Evolutionary conservation across 1,140 invertebrate species (phyloP).

Genomic region (Teleopsis dalmanni): DNA sequence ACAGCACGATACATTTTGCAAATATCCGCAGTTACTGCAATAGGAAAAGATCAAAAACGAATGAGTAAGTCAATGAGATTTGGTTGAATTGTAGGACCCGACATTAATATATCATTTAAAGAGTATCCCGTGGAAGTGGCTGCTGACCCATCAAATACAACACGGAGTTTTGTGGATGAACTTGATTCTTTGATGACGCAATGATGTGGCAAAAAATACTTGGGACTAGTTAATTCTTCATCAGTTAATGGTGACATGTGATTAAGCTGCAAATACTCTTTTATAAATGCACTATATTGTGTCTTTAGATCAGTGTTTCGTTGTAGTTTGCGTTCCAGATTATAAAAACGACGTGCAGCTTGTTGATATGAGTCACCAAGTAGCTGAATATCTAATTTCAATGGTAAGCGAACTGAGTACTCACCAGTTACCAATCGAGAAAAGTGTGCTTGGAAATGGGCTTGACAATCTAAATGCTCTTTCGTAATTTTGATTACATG

Average conservation of each 20-base stretch:
- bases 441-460: conserved; percentile 1
- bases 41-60: conserved; percentile 34
- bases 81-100: conserved; percentile 11
- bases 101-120: conserved; percentile 15
- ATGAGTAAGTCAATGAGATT: conserved; percentile 28
- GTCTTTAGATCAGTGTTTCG: not conserved
- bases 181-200: conserved; percentile 7
- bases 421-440: not conserved
- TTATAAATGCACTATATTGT: conserved; percentile 1
- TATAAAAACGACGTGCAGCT: not conserved
- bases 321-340: conserved; percentile 1
- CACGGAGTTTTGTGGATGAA: conserved; percentile 17
- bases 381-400: not conserved
- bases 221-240: not conserved
- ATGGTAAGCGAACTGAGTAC: conserved; percentile 4
- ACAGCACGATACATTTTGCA: conserved; percentile 46
- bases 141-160: conserved; percentile 10
- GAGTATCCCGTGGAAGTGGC: conserved; percentile 15
- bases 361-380: conserved; percentile 6
- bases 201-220: conserved; percentile 11
- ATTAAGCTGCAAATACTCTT: not conserved
- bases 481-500: not conserved
- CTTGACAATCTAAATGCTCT: conserved; percentile 6
- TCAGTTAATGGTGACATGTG: not conserved
- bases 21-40: conserved; percentile 38